These are phyloP conservation scores for Planiliza haematocheilus DNA, from an alignment of 2,113 vertebrate genomes.

Conservation along the genomic window DNA sequence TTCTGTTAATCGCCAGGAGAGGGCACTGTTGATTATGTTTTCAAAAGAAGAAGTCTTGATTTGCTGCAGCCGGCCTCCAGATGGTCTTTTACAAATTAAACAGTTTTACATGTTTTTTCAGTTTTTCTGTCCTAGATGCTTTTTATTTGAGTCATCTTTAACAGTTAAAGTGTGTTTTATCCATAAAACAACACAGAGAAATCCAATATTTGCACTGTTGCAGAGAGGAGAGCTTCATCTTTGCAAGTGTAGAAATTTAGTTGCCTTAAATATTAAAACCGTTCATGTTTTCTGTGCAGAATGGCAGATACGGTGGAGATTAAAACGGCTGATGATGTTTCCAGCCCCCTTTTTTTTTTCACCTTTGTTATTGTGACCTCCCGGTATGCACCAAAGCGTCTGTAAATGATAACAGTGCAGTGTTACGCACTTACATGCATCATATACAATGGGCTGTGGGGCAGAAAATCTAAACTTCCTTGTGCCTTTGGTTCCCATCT, in stretches of 20 bases:
- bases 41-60: not conserved
- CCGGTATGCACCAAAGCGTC: constrained; percentile 65
- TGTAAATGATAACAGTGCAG: constrained; percentile 72
- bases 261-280: constrained; percentile 6
- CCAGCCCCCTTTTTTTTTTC: constrained; percentile 17
- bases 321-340: constrained; percentile 12
- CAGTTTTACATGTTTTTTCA: constrained; percentile 22
- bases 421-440: constrained; percentile 74
- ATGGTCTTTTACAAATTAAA: constrained; percentile 16
- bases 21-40: constrained; percentile 83
- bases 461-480: constrained; percentile 80
- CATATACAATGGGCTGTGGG: constrained; percentile 76
- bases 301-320: not conserved
- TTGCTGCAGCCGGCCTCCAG: not conserved
- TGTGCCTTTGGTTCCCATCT: constrained; percentile 90
- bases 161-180: not conserved
- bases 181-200: not conserved
- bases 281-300: not conserved
- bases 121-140: not conserved
- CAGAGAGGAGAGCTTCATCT: not conserved
- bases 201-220: not conserved
- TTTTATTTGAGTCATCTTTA: not conserved
- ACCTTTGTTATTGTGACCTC: constrained; percentile 75
- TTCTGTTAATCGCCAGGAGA: constrained; percentile 70
- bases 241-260: not conserved